phyloP scores from a whole-genome alignment of 1,140 invertebrate genomes.

The Hycleus phaleratus region DNA sequence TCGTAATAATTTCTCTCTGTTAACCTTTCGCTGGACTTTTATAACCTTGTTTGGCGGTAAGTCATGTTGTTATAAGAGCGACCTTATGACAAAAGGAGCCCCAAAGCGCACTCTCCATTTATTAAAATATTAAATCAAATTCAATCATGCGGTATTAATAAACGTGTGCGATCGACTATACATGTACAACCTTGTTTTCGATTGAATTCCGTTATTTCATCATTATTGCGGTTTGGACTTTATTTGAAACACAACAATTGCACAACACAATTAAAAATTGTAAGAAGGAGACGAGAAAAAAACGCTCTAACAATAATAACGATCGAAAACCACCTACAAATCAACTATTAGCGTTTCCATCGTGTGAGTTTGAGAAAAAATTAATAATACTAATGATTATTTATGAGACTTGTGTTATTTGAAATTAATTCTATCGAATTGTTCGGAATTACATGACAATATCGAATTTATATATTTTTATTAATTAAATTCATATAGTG shows the following conservation, averaged over 20 bases:
- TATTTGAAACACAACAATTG: not conserved
- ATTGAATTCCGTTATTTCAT: constrained; percentile 16
- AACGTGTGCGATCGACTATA: constrained; percentile 14
- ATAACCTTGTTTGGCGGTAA: constrained; percentile 18
- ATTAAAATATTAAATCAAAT: constrained; percentile 8
- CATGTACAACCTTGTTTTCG: constrained; percentile 19
- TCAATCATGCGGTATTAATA: constrained; percentile 22
- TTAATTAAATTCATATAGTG: constrained; percentile 5
- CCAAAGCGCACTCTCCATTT: constrained; percentile 3
- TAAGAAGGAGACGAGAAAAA: too few relatives aligned
- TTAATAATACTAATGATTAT: too few relatives aligned
- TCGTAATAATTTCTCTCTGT: constrained; percentile 11
- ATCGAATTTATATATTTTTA: not conserved
- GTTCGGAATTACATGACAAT: too few relatives aligned
- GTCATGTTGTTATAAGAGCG: constrained; percentile 15
- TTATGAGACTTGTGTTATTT: too few relatives aligned
- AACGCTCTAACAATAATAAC: too few relatives aligned
- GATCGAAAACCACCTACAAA: too few relatives aligned
- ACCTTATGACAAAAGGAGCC: constrained; percentile 15
- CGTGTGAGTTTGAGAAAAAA: too few relatives aligned
- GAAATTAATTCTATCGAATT: too few relatives aligned
- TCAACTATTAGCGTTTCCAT: too few relatives aligned
- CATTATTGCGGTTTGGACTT: not conserved
- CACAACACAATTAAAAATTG: too few relatives aligned
- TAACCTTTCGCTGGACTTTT: constrained; percentile 14